Conservation (phyloP, 2,797 vertebrate species). For the Notolepis coatsorum region DNA sequence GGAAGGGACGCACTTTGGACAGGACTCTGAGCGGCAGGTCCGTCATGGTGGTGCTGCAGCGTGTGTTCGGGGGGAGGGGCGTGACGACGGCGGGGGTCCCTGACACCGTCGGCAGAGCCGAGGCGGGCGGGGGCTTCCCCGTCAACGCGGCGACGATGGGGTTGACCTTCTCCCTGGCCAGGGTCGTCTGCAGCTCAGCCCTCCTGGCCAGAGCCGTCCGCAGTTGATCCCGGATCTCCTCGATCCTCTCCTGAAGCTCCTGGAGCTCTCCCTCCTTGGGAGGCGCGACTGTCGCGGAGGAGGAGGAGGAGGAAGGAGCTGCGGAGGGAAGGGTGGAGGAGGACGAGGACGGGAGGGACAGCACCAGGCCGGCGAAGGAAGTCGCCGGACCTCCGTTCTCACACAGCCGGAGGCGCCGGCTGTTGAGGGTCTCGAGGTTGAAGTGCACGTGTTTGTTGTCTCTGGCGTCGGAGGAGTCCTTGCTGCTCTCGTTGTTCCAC, state of each 20-base stretch:
- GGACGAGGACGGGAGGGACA: conserved; percentile 41
- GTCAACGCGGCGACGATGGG: background rate
- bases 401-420: conserved; percentile 66
- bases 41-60: conserved; percentile 67
- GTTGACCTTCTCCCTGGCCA: conserved; percentile 61
- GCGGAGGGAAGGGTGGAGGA: conserved; percentile 10
- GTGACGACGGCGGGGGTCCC: conserved; percentile 10
- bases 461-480: conserved; percentile 35
- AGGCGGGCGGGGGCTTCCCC: conserved; percentile 17
- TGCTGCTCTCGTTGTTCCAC: conserved; percentile 75
- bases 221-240: conserved; percentile 82
- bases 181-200: conserved; percentile 83
- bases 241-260: conserved; percentile 85
- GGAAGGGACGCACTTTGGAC: conserved; percentile 65
- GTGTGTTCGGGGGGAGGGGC: conserved; percentile 47
- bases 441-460: conserved; percentile 84
- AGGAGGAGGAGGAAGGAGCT: background rate
- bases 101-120: background rate
- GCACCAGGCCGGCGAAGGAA: conserved; percentile 41
- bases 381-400: conserved; percentile 75
- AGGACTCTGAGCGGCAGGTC: conserved; percentile 60
- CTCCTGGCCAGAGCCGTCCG: conserved; percentile 80
- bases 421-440: conserved; percentile 82
- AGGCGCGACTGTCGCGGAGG: conserved; percentile 2
- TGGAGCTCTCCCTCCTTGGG: conserved; percentile 72